These are phyloP conservation scores for Calephelis virginiensis DNA, from an alignment of 1,140 invertebrate genomes.

Conservation along the genomic window DNA sequence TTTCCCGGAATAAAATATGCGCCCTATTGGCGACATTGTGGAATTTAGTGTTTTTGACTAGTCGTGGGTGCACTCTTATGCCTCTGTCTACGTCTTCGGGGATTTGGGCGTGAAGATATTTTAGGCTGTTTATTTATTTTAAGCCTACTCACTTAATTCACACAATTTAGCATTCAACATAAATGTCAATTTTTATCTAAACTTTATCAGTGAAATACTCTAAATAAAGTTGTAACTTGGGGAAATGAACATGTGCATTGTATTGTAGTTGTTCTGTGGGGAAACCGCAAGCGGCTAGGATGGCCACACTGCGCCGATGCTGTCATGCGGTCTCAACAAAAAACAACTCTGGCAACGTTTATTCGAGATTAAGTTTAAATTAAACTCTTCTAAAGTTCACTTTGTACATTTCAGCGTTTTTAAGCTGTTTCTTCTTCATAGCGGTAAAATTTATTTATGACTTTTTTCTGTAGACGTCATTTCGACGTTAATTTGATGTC, in stretches of 20 bases:
- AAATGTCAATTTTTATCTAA: too few relatives aligned
- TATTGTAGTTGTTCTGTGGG: not conserved
- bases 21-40: too few relatives aligned
- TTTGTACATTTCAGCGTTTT: not conserved
- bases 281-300: not conserved
- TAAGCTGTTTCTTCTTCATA: not conserved
- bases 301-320: not conserved
- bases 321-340: not conserved
- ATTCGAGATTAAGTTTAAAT: not conserved
- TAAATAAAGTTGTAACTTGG: not conserved
- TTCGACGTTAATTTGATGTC: not conserved
- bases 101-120: too few relatives aligned
- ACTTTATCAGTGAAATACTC: not conserved
- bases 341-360: not conserved
- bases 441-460: too few relatives aligned
- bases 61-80: too few relatives aligned
- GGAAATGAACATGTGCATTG: constrained; percentile 5
- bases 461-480: too few relatives aligned
- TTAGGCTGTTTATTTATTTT: too few relatives aligned
- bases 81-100: too few relatives aligned
- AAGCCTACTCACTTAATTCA: too few relatives aligned
- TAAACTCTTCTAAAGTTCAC: not conserved
- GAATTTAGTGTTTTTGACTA: too few relatives aligned
- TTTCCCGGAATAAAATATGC: too few relatives aligned
- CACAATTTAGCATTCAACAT: too few relatives aligned